A percentile compares a stretch with the other conserved stretches of the same genome.
phyloP scores from a whole-genome alignment of 2,113 vertebrate genomes.

The Phalacrocorax brasilianus region DNA sequence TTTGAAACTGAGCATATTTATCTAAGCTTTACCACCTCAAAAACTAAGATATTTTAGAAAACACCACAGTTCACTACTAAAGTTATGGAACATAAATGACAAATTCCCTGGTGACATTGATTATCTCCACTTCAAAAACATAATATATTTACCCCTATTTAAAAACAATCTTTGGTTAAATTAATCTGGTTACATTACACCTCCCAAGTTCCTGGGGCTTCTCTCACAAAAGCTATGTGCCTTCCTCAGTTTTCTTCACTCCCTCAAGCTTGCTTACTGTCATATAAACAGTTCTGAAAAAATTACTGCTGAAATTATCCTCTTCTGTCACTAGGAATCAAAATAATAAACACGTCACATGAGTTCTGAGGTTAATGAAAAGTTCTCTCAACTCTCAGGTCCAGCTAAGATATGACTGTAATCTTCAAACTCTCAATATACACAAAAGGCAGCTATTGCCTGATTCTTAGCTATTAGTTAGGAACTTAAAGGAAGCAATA shows the following conservation, averaged over 20 bases:
- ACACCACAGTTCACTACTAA: neutral
- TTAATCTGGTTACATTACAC: neutral
- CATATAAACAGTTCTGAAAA: neutral
- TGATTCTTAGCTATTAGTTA: neutral
- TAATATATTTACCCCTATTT: neutral
- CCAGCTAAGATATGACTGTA: neutral
- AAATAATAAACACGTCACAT: neutral
- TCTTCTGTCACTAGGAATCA: neutral
- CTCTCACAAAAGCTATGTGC: neutral
- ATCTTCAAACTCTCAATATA: neutral
- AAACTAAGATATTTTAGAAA: neutral
- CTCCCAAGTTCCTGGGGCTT: neutral
- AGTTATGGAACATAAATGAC: neutral
- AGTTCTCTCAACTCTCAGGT: neutral
- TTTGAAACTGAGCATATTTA: neutral
- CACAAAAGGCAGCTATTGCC: neutral
- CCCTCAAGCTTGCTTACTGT: neutral
- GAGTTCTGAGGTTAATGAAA: neutral
- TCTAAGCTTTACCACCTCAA: neutral
- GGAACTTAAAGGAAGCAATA: neutral
- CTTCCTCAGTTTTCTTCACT: neutral
- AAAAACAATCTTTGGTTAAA: neutral
- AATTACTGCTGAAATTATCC: neutral
- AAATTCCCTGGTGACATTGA: neutral
- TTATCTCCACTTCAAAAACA: neutral